phyloP scores from a whole-genome alignment of 2,113 vertebrate genomes.

The Urocolius indicus region DNA sequence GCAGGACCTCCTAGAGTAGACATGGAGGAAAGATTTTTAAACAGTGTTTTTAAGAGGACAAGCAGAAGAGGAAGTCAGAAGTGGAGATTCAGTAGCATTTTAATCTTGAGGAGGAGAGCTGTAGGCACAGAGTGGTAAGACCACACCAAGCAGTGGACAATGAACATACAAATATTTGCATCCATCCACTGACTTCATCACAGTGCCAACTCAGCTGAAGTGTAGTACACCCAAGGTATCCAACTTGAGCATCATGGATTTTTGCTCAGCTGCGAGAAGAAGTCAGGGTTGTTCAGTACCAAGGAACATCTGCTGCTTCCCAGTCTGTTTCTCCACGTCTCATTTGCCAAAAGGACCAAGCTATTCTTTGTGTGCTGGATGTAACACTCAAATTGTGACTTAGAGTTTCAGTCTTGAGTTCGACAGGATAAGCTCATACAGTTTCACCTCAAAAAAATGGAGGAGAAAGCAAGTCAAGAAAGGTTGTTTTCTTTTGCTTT shows the following conservation, averaged over 20 bases:
- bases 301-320: neutral
- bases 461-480: neutral
- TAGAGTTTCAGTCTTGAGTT: neutral
- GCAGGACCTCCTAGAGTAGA: neutral
- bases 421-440: neutral
- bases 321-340: neutral
- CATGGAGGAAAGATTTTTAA: neutral
- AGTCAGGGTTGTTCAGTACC: neutral
- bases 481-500: neutral
- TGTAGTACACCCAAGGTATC: neutral
- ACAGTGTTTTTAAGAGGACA: neutral
- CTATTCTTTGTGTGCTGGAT: neutral
- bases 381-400: neutral
- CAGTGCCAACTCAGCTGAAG: fast-evolving
- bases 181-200: neutral
- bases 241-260: neutral
- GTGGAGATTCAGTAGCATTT: neutral
- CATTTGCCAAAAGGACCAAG: neutral
- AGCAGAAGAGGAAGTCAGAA: neutral
- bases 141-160: neutral
- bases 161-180: neutral
- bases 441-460: neutral
- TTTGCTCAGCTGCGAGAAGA: neutral
- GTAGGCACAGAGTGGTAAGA: neutral
- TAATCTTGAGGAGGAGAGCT: neutral